These are phyloP conservation scores for Myioborus melanocephalus DNA, from an alignment of 2,797 vertebrate genomes.

Conservation along the genomic window DNA sequence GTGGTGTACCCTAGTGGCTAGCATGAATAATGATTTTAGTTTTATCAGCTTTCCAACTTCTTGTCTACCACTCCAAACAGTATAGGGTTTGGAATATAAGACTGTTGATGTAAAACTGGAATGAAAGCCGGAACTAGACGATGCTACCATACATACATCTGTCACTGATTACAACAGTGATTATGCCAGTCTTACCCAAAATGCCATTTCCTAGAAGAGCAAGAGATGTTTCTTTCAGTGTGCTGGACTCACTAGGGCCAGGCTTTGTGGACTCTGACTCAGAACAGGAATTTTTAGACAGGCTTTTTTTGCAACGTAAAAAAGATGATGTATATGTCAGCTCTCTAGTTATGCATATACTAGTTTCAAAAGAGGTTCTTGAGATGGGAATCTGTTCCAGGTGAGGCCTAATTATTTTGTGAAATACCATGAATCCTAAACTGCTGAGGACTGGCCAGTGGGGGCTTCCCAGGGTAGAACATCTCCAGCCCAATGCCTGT, in stretches of 20 bases:
- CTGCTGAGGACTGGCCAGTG: neutral
- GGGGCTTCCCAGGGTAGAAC: neutral
- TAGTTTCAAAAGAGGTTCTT: neutral
- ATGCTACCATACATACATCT: neutral
- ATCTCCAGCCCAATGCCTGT: accelerated
- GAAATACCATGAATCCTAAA: neutral
- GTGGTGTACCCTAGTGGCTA: neutral
- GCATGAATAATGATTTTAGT: neutral
- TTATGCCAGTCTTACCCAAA: neutral
- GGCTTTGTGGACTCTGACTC: neutral
- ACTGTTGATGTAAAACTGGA: neutral
- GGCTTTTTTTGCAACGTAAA: neutral
- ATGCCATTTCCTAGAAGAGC: neutral
- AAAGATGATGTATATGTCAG: neutral
- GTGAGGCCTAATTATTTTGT: neutral
- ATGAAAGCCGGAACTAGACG: neutral
- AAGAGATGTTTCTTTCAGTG: neutral
- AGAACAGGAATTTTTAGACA: neutral
- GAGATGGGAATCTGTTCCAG: neutral
- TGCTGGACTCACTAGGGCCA: neutral
- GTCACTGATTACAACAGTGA: neutral
- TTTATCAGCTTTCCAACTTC: neutral
- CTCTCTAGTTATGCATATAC: neutral
- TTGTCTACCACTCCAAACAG: neutral
- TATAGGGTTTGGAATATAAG: neutral